These are phyloP conservation scores for Notiomystis cincta DNA, from an alignment of 2,113 vertebrate species.

Conservation along the genomic window DNA sequence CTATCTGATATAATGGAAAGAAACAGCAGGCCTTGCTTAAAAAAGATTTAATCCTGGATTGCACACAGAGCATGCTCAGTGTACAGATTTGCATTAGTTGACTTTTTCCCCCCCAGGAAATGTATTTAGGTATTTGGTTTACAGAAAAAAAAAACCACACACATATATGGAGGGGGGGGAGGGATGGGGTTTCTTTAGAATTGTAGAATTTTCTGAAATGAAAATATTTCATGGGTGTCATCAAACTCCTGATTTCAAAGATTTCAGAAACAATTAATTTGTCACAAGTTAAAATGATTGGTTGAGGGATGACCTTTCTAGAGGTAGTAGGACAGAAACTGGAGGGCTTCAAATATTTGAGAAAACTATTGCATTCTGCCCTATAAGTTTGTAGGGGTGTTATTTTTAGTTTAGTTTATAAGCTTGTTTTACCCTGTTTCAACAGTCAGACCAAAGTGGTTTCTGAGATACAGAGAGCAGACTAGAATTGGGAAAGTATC, in stretches of 20 bases:
- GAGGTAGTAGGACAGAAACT: background rate
- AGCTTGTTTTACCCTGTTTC: background rate
- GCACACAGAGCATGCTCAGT: background rate
- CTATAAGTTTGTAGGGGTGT: background rate
- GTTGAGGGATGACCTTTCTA: background rate
- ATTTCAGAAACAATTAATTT: background rate
- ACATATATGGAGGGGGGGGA: too few species aligned
- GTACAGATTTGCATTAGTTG: background rate
- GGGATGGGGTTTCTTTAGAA: too few species aligned
- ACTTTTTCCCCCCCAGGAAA: background rate
- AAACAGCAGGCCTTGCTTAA: conserved; percentile 41
- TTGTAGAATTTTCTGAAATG: background rate
- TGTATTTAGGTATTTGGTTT: background rate
- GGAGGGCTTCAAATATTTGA: background rate
- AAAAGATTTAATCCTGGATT: conserved; percentile 28
- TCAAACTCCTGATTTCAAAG: background rate
- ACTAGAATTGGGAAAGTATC: background rate
- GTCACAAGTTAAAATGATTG: background rate
- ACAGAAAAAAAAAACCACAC: too few species aligned
- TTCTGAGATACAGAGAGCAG: background rate
- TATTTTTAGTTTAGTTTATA: background rate
- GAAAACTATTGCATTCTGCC: background rate
- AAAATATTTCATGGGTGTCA: background rate
- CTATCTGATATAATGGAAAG: background rate
- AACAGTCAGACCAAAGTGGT: background rate